Evolutionary conservation across 2,888 invertebrate species (phyloP).

Genomic region (Panopea generosa): DNA sequence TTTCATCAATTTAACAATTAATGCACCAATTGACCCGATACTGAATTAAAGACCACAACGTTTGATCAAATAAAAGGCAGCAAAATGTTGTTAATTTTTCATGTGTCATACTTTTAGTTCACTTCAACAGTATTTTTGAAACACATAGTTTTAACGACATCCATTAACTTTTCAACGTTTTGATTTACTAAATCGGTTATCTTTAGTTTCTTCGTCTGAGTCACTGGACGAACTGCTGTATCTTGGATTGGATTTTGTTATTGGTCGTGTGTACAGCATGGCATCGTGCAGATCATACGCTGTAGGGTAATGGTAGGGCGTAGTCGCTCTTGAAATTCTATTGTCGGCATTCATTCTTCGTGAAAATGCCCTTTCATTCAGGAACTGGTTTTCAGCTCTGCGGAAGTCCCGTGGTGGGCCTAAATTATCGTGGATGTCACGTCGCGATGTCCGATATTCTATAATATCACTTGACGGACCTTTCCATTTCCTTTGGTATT

Average conservation of each 20-base stretch:
- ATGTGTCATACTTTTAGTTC: too few relatives aligned
- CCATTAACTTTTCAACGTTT: constrained; percentile 2
- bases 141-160: too few relatives aligned
- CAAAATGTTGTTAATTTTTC: too few relatives aligned
- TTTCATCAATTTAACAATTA: too few relatives aligned
- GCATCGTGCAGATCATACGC: constrained; percentile 47
- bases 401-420: constrained; percentile 16
- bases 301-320: constrained; percentile 40
- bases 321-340: constrained; percentile 23
- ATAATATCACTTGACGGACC: constrained; percentile 42
- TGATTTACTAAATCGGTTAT: constrained; percentile 5
- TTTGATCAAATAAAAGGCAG: too few relatives aligned
- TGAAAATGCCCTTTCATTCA: constrained; percentile 53
- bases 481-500: constrained; percentile 33
- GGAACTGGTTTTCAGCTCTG: constrained; percentile 14
- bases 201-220: constrained; percentile 11
- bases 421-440: constrained; percentile 12
- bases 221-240: constrained; percentile 48
- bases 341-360: constrained; percentile 38
- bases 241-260: constrained; percentile 57
- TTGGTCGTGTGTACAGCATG: constrained; percentile 41
- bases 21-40: too few relatives aligned
- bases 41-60: too few relatives aligned
- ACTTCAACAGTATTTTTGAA: too few relatives aligned
- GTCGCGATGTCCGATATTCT: constrained; percentile 27